A percentile compares a stretch with the other conserved stretches of the same genome.
Conservation (phyloP, 2,888 invertebrate genomes). For the Parnassius smintheus region DNA sequence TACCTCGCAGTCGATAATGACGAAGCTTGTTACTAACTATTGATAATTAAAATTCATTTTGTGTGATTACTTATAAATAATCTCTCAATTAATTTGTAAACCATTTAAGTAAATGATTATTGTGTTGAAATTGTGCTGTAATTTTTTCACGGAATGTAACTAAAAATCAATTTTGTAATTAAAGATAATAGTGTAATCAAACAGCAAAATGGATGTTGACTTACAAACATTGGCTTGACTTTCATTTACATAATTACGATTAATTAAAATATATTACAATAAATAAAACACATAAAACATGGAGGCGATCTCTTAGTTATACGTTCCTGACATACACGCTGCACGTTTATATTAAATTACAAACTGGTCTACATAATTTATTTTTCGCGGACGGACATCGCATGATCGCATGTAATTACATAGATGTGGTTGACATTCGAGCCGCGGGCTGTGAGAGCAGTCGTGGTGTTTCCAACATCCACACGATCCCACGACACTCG, state of each 20-base stretch:
- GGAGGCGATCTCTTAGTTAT: background rate
- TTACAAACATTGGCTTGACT: no score
- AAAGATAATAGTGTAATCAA: no score
- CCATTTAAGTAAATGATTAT: background rate
- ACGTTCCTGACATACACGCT: background rate
- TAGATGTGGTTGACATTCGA: constrained; percentile 68
- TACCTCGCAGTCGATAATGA: background rate
- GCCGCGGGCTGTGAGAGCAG: constrained; percentile 46
- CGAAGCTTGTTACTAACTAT: background rate
- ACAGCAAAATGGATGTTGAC: no score
- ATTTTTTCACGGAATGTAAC: no score
- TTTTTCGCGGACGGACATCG: constrained; percentile 20
- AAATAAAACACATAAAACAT: no score
- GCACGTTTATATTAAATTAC: constrained; percentile 21
- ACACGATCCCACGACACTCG: constrained; percentile 57
- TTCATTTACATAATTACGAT: no score
- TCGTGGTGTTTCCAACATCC: constrained; percentile 46
- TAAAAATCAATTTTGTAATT: no score
- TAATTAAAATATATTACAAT: no score
- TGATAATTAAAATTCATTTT: background rate
- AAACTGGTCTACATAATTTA: constrained; percentile 18
- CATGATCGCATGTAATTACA: constrained; percentile 57
- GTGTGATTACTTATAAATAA: background rate
- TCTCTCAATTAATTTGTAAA: background rate
- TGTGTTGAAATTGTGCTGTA: no score